These are phyloP conservation scores for Phragmatobia fuliginosa DNA, from an alignment of 2,888 invertebrate genomes.

Conservation along the genomic window DNA sequence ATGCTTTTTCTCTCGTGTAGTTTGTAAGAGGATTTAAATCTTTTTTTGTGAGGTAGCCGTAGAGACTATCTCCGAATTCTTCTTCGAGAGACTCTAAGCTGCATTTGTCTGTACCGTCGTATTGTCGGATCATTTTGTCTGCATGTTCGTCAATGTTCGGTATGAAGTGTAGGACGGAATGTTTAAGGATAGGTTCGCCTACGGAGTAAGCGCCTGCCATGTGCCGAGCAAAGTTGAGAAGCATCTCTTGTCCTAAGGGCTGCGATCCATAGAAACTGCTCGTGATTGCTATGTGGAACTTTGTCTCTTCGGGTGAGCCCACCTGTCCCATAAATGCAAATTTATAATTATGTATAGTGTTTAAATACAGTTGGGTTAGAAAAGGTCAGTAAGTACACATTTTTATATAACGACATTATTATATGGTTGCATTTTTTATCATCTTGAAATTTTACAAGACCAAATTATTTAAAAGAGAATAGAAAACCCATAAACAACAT, in stretches of 20 bases:
- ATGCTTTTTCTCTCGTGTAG: slow-evolving; percentile 85
- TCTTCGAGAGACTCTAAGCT: slow-evolving; percentile 71
- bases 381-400: neutral
- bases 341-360: neutral
- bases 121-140: slow-evolving; percentile 65
- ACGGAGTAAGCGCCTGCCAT: slow-evolving; percentile 90
- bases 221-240: slow-evolving; percentile 93
- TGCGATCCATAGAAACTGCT: slow-evolving; percentile 94
- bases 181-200: slow-evolving; percentile 90
- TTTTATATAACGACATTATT: too few relatives aligned
- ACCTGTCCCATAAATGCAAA: slow-evolving; percentile 78
- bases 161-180: slow-evolving; percentile 92
- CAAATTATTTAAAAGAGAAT: neutral
- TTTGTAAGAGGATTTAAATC: slow-evolving; percentile 75
- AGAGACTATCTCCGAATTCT: slow-evolving; percentile 90
- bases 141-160: slow-evolving; percentile 85
- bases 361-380: neutral
- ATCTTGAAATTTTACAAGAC: too few relatives aligned
- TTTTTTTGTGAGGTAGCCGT: slow-evolving; percentile 78
- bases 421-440: too few relatives aligned
- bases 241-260: slow-evolving; percentile 94
- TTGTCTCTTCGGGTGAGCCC: slow-evolving; percentile 92
- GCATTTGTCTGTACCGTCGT: slow-evolving; percentile 71
- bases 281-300: slow-evolving; percentile 93
- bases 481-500: neutral